phyloP scores from a whole-genome alignment of 2,888 invertebrate genomes.

The Podabrus alpinus region DNA sequence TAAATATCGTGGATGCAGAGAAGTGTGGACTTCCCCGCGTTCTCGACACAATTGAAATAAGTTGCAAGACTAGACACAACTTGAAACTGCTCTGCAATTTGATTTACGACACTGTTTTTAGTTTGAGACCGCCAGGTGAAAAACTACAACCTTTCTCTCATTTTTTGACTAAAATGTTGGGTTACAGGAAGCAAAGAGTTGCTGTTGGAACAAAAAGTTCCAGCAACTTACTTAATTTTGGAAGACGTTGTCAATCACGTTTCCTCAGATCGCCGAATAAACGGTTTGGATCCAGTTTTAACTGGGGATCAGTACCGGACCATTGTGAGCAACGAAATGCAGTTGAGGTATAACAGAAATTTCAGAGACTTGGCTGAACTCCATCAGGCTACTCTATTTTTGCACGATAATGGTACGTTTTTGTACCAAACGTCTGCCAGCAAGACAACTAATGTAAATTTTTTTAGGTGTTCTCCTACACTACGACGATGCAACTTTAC shows the following conservation, averaged over 20 bases:
- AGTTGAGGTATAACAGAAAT: conserved; percentile 69
- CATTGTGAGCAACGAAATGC: conserved; percentile 66
- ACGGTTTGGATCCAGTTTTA: conserved; percentile 79
- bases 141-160: not conserved
- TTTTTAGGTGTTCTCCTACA: conserved; percentile 83
- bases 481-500: conserved; percentile 91
- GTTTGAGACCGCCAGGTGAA: conserved; percentile 82
- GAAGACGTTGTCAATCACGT: conserved; percentile 89
- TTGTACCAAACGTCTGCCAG: not conserved
- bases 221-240: conserved; percentile 91
- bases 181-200: conserved; percentile 81
- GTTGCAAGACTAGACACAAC: conserved; percentile 86
- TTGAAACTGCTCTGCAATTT: conserved; percentile 87
- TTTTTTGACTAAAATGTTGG: not conserved
- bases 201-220: conserved; percentile 90
- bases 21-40: conserved; percentile 94
- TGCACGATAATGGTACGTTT: conserved; percentile 89
- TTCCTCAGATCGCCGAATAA: conserved; percentile 72
- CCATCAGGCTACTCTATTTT: conserved; percentile 93
- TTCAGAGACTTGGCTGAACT: conserved; percentile 90
- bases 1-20: conserved; percentile 93
- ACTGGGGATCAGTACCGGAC: conserved; percentile 73
- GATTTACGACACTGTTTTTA: conserved; percentile 92
- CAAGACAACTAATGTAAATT: not conserved
- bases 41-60: conserved; percentile 90